Evolutionary conservation across 1,140 invertebrate genomes (phyloP).

Genomic region (Globodera rostochiensis): DNA sequence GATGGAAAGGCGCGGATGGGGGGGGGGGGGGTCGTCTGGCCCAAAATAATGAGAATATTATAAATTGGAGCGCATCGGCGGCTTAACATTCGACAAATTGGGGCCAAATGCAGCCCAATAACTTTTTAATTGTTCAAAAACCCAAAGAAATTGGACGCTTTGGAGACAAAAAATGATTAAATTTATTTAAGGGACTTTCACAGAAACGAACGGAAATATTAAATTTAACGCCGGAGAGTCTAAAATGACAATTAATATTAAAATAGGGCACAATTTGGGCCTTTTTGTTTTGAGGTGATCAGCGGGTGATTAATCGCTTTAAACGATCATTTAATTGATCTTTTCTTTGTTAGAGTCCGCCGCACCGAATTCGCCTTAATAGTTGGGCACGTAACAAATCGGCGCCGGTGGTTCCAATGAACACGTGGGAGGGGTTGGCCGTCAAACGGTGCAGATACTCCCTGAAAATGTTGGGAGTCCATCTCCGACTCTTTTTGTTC

Average conservation of each 20-base stretch:
- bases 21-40: too few species aligned
- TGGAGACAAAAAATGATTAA: background rate
- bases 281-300: too few species aligned
- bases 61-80: too few species aligned
- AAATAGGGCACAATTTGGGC: too few species aligned
- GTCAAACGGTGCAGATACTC: constrained; percentile 37
- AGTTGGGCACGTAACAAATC: constrained; percentile 18
- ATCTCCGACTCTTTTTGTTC: background rate
- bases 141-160: background rate
- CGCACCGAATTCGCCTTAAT: constrained; percentile 16
- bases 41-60: too few species aligned
- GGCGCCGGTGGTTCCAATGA: constrained; percentile 33
- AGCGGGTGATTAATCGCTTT: background rate
- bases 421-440: constrained; percentile 40
- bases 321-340: background rate
- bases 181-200: background rate
- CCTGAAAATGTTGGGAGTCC: constrained; percentile 33
- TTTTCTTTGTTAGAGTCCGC: background rate
- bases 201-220: too few species aligned
- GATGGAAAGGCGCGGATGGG: too few species aligned
- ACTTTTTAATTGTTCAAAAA: too few species aligned
- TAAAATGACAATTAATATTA: too few species aligned
- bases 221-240: too few species aligned
- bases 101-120: too few species aligned
- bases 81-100: too few species aligned